phyloP scores from a whole-genome alignment of 1,140 invertebrate species.

The Trypoxylus dichotomus region DNA sequence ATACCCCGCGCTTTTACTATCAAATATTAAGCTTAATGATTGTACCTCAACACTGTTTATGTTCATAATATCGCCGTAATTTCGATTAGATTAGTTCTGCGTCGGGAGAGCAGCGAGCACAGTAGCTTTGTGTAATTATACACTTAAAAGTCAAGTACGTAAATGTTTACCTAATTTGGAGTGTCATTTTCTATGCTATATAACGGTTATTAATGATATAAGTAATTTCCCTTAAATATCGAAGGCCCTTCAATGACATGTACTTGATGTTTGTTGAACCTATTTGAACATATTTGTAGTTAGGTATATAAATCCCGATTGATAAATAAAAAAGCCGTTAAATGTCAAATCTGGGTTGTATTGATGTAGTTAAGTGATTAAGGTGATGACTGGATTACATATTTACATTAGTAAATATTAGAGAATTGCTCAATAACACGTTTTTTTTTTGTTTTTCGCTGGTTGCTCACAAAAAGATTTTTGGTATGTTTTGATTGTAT shows the following conservation, averaged over 20 bases:
- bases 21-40: slow-evolving; percentile 30
- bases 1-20: slow-evolving; percentile 17
- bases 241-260: background rate
- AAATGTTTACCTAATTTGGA: slow-evolving; percentile 7
- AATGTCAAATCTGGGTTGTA: background rate
- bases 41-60: slow-evolving; percentile 27
- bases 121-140: slow-evolving; percentile 25
- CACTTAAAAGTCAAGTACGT: slow-evolving; percentile 14
- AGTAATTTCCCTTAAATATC: background rate
- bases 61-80: slow-evolving; percentile 26
- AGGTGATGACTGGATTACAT: background rate
- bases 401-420: too few species aligned
- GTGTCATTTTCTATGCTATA: background rate
- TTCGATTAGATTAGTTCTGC: slow-evolving; percentile 26
- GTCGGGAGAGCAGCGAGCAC: background rate
- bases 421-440: too few species aligned
- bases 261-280: background rate
- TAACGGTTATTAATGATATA: slow-evolving; percentile 23
- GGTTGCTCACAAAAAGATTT: too few species aligned
- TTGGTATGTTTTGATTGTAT: too few species aligned
- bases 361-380: background rate
- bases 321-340: background rate
- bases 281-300: background rate
- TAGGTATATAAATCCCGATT: background rate
- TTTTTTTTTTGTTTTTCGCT: too few species aligned